Evolutionary conservation across 2,797 vertebrate genomes (phyloP), one percentile per base, ranked within the genome.

Genomic region (Ceryle rudis): DNA sequence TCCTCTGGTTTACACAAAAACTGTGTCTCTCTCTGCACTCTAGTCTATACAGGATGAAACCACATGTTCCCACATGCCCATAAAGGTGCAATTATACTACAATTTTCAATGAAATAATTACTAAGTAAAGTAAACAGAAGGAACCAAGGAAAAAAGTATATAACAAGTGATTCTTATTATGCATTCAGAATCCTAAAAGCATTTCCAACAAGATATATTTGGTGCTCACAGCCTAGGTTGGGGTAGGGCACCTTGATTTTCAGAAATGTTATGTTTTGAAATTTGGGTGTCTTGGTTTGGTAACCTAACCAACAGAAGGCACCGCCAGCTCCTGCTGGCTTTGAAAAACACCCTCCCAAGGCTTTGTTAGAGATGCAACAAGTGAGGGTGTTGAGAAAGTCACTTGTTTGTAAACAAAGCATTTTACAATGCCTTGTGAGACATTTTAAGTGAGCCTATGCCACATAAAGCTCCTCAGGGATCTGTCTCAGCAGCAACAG

Each of bases 321-420:
- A 89, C 10, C 22, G 17, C n/a, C 35, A 55, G 57, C 65, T 74
- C 57, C 78, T 35, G 60, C 57, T 77, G 55, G 54, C 37, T 87
- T 61, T 87, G 54, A 67, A 92, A 90, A 95, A 57, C 41, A 64
- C 22, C 46, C 67, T 94, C 49, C 55, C 35, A 85, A 73, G 84
- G 46, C 57, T 95, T 95, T 93, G 79, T 87, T 51, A 81, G 81
- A 69, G 67, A 35, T 51, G 81, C 69, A 94, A 90, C 64, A 90
- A 94, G 85, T 49, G 73, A 89, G 82, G 49, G 47, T 89, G 88
- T 77, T 90, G 64, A 90, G 82, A 91, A 95, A 97, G 86, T 85
- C 90, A 92, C 90, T 96, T 97, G 90, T 97, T 97, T 96, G 94
- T 97, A 97, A 97, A 97, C 95, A 95, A 95, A 96, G 94, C 93